Percentiles rank a stretch among this genome's conserved stretches.
Conservation (phyloP, 2,888 invertebrate genomes). For the Trachelus iudaicus region DNA sequence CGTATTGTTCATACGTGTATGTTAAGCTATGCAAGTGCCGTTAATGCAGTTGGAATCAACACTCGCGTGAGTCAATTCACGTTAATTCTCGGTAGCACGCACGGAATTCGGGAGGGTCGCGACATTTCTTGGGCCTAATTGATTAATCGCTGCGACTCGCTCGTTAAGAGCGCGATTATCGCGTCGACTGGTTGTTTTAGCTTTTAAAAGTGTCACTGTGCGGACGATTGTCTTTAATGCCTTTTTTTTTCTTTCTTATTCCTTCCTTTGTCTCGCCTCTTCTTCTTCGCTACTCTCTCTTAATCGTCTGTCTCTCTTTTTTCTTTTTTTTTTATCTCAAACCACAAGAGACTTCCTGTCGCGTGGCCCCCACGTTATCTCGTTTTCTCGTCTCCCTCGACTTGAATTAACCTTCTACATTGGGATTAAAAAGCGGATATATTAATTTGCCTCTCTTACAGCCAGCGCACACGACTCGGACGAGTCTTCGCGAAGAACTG, state of each 20-base stretch:
- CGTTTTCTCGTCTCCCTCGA: constrained; percentile 58
- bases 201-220: neutral
- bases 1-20: neutral
- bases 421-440: constrained; percentile 66
- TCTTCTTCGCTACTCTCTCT: neutral
- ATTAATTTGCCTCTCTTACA: constrained; percentile 54
- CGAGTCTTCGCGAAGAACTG: neutral
- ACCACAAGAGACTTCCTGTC: constrained; percentile 58
- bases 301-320: constrained; percentile 21
- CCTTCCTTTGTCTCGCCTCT: neutral
- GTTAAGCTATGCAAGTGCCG: neutral
- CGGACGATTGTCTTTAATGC: neutral
- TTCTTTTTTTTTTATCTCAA: constrained; percentile 13
- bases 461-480: neutral
- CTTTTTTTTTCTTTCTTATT: neutral
- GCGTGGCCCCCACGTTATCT: constrained; percentile 62
- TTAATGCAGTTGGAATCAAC: neutral
- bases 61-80: neutral
- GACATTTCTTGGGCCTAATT: constrained; percentile 43
- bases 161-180: constrained; percentile 51
- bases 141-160: constrained; percentile 47
- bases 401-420: constrained; percentile 61
- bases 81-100: constrained; percentile 7
- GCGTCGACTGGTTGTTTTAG: constrained; percentile 14
- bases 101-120: constrained; percentile 35